Evolutionary conservation across 1,140 invertebrate species (phyloP), one percentile per base, ranked within the genome.

Genomic region (Muscidifurax raptorellus): DNA sequence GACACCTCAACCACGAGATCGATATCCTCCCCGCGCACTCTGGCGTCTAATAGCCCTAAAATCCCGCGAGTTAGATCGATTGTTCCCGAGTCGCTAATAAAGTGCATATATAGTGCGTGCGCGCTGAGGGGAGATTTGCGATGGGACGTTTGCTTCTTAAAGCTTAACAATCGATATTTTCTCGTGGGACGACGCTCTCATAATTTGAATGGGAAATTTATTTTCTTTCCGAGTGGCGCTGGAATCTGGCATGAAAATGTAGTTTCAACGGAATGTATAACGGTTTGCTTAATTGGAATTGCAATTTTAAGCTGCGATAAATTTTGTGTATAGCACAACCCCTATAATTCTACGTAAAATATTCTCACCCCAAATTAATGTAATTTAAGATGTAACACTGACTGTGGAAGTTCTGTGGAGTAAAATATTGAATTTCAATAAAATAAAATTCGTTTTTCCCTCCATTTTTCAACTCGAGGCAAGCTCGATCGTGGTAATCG

Each of bases 401-500:
- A n/a, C n/a, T n/a, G n/a, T n/a, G n/a, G n/a, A n/a, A 40, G 36
- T 40, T 40, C 7, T 47, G 15, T 10, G 5, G 32, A 32, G 36
- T 40, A 40, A 9, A 40, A 40, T 9, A 40, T 10, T 0, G 36
- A 40, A 40, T 40, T 32, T 32, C n/a, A 40, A 40, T 1, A 9
- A 47, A 47, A 59, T 5, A 7, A 13, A 69, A 32, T 64, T 80
- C n/a, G n/a, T 7, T 25, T 67, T 80, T 80, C 30, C 78, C 78
- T 36, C 59, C 27, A 22, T n/a, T 59, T 25, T n/a, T 22, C 10
- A 40, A 27, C 3, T 3, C 22, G 27, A 10, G 27, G 67, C 36
- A 30, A 80, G 40, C 59, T 80, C 30, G 64, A 67, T 22, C 30
- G 12, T n/a, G 25, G 18, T 64, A n/a, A 64, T 78, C 18, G 59